A percentile compares a stretch with the other conserved stretches of the same genome.
Evolutionary conservation across 2,797 vertebrate species (phyloP).

Genomic region (Melopsittacus undulatus): DNA sequence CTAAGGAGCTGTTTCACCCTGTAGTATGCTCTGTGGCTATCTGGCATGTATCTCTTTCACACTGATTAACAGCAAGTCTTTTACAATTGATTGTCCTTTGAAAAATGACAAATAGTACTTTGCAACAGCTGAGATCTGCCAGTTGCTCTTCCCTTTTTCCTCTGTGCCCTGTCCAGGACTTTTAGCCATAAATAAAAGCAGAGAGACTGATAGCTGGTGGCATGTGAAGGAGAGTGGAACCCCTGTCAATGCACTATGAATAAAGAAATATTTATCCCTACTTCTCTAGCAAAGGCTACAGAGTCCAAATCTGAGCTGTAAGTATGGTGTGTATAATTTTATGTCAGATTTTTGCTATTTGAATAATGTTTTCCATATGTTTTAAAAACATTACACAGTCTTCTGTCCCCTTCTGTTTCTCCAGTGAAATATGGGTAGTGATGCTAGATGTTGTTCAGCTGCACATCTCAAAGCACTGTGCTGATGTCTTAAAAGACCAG

Average conservation of each 20-base stretch:
- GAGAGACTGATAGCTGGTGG: neutral
- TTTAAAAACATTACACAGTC: neutral
- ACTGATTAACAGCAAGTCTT: neutral
- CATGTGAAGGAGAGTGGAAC: neutral
- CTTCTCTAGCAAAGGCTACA: neutral
- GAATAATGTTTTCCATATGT: conserved; percentile 28
- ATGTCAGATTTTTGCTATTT: conserved; percentile 32
- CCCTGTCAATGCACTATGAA: neutral
- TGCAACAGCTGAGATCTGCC: neutral
- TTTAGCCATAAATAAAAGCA: neutral
- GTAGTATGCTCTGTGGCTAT: neutral
- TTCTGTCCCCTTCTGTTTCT: neutral
- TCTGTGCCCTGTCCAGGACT: neutral
- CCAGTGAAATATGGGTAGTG: neutral
- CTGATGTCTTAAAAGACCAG: neutral
- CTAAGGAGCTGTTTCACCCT: neutral
- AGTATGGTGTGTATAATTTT: neutral
- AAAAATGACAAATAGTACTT: neutral
- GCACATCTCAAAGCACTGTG: neutral
- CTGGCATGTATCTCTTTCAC: neutral
- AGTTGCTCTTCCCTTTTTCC: neutral
- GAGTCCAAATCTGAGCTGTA: neutral
- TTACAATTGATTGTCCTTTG: neutral
- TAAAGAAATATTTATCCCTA: neutral
- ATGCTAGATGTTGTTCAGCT: neutral